Evolutionary conservation across 1,140 invertebrate genomes (phyloP).

Genomic region (Rhyacophila brunnea): DNA sequence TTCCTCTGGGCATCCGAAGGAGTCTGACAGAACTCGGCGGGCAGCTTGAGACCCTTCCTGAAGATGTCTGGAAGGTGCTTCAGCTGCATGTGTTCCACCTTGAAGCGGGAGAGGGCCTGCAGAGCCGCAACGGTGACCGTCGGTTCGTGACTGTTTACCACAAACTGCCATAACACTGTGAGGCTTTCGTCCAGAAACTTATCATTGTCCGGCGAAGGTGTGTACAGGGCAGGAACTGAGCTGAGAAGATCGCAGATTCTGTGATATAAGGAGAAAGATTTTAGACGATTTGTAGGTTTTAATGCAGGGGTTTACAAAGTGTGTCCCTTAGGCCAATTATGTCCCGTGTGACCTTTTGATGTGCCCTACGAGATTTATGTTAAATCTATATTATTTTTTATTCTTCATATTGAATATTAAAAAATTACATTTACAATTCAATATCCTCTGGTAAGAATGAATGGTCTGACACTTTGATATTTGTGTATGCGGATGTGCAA

Average conservation of each 20-base stretch:
- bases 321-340: too few species aligned
- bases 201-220: conserved; percentile 47
- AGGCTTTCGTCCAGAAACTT: conserved; percentile 49
- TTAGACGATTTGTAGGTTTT: too few species aligned
- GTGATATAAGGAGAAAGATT: too few species aligned
- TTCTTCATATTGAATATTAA: too few species aligned
- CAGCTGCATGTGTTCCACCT: conserved; percentile 48
- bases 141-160: conserved; percentile 40
- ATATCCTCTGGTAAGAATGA: too few species aligned
- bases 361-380: too few species aligned
- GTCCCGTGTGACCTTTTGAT: too few species aligned
- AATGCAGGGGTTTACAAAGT: too few species aligned
- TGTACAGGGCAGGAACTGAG: conserved; percentile 47
- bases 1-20: conserved; percentile 49
- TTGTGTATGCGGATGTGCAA: too few species aligned
- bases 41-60: conserved; percentile 48
- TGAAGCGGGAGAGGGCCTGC: conserved; percentile 52
- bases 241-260: conserved; percentile 54
- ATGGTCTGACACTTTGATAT: too few species aligned
- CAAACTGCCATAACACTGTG: conserved; percentile 53
- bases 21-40: conserved; percentile 46
- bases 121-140: conserved; percentile 55
- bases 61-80: conserved; percentile 41
- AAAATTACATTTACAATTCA: too few species aligned
- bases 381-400: too few species aligned